Percentiles rank a stretch among this genome's conserved stretches.
Evolutionary conservation across 2,113 vertebrate genomes (phyloP).

Genomic region (Miniopterus natalensis): DNA sequence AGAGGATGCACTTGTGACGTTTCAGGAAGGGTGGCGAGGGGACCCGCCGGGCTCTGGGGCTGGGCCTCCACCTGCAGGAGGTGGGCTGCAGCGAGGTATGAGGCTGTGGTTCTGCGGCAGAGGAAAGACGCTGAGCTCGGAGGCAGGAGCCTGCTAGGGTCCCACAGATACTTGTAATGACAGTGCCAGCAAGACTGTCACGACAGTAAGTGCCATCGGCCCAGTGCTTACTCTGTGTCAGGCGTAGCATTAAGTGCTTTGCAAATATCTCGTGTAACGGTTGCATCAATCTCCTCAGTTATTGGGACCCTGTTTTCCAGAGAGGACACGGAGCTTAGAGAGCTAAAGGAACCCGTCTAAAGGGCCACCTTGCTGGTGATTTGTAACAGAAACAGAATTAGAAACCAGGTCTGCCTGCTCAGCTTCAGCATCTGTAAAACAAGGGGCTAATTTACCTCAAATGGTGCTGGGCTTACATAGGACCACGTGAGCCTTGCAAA

Average conservation of each 20-base stretch:
- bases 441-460: not conserved
- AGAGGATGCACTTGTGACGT: not conserved
- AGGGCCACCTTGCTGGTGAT: not conserved
- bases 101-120: not conserved
- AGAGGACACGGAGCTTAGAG: not conserved
- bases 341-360: not conserved
- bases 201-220: not conserved
- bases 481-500: not conserved
- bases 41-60: accelerated
- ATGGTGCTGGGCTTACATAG: not conserved
- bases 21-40: not conserved
- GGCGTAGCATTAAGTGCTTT: not conserved
- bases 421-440: not conserved
- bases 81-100: accelerated
- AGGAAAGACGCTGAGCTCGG: not conserved
- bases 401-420: not conserved
- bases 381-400: not conserved
- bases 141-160: not conserved
- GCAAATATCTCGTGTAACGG: not conserved
- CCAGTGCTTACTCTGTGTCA: not conserved
- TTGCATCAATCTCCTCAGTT: not conserved
- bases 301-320: not conserved
- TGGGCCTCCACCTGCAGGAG: not conserved
- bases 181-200: not conserved
- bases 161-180: not conserved